phyloP scores from a whole-genome alignment of 2,888 invertebrate species.

The Melanostoma mellinum region DNA sequence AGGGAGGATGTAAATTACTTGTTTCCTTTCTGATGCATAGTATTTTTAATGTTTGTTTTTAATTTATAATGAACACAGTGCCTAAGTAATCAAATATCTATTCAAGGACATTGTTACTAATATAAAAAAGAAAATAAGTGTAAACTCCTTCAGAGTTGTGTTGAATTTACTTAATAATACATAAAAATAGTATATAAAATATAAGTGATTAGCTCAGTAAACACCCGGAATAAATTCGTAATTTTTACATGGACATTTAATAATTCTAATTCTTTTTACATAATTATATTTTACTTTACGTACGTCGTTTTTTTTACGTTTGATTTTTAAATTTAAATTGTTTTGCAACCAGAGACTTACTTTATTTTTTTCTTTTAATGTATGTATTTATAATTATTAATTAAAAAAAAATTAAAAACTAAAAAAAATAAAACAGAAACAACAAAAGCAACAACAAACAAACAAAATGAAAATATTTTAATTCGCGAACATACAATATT shows the following conservation, averaged over 20 bases:
- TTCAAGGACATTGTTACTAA: conserved; percentile 81
- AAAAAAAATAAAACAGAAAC: no score
- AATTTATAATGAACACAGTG: conserved; percentile 81
- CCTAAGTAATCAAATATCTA: conserved; percentile 82
- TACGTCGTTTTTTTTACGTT: no score
- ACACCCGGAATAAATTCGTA: conserved; percentile 74
- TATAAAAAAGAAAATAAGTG: conserved; percentile 73
- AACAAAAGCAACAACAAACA: no score
- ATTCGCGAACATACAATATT: conserved; percentile 32
- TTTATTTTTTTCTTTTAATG: conserved; percentile 72
- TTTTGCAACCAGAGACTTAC: conserved; percentile 73
- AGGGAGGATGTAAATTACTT: conserved; percentile 68
- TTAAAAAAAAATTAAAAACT: not conserved
- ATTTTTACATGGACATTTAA: conserved; percentile 75
- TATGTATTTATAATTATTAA: conserved; percentile 68
- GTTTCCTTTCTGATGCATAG: conserved; percentile 74
- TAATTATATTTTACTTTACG: not conserved
- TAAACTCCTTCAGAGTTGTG: conserved; percentile 77
- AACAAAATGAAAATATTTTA: conserved; percentile 11
- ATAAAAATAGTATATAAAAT: conserved; percentile 70
- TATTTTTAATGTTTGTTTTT: conserved; percentile 78
- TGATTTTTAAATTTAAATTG: conserved; percentile 34
- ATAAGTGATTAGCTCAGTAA: conserved; percentile 78
- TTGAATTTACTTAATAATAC: conserved; percentile 77
- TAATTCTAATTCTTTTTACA: conserved; percentile 58